A percentile compares a stretch with the other conserved stretches of the same genome.
These are phyloP conservation scores for Galeopsomyia nigrocyanea DNA, from an alignment of 2,888 invertebrate species.

Conservation along the genomic window DNA sequence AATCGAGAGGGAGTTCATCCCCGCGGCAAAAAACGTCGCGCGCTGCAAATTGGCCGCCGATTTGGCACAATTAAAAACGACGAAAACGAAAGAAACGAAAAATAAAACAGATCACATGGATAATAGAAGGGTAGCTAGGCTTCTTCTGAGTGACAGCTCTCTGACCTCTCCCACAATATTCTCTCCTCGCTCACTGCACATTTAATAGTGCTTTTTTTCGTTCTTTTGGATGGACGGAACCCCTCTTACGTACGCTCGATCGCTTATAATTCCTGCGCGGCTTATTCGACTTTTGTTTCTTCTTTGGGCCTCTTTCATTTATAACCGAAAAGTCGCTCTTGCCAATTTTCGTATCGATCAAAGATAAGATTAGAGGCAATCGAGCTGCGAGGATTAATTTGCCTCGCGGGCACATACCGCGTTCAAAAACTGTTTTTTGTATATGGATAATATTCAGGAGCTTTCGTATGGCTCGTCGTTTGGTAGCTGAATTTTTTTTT, in stretches of 20 bases:
- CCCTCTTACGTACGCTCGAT: constrained; percentile 8
- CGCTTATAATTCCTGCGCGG: constrained; percentile 20
- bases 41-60: constrained; percentile 65
- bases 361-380: constrained; percentile 5
- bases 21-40: constrained; percentile 14
- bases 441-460: too few species aligned
- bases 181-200: background rate
- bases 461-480: too few species aligned
- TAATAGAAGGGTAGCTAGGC: constrained; percentile 68
- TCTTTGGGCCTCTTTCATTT: constrained; percentile 18
- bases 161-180: constrained; percentile 63
- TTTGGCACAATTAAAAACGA: constrained; percentile 66
- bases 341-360: constrained; percentile 33
- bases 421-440: too few species aligned
- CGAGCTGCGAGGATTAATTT: background rate
- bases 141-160: constrained; percentile 66
- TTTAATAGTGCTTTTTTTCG: background rate
- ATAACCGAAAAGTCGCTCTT: background rate
- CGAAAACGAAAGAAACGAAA: constrained; percentile 43
- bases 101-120: constrained; percentile 50
- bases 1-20: constrained; percentile 32
- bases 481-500: too few species aligned
- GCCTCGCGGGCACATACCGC: background rate
- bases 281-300: background rate
- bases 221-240: background rate